Conservation (phyloP, 2,113 vertebrate genomes). For the Lanius collurio region DNA sequence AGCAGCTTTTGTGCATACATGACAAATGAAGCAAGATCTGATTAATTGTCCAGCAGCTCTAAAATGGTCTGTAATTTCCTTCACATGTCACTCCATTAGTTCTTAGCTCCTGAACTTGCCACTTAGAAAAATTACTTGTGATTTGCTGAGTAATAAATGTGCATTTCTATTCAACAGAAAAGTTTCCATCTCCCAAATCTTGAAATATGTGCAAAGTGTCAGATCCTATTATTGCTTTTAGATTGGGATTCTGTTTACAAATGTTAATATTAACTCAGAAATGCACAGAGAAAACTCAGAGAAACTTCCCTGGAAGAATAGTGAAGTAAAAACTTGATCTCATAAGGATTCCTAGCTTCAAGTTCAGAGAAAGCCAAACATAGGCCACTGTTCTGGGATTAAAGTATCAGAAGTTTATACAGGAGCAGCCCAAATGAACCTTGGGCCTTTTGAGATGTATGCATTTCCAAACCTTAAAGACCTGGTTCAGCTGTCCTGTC, state of each 20-base stretch:
- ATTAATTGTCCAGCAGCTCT: constrained; percentile 23
- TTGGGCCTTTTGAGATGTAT: not conserved
- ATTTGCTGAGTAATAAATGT: constrained; percentile 12
- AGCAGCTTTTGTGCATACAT: not conserved
- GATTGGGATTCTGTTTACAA: not conserved
- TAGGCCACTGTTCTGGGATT: not conserved
- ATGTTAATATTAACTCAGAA: not conserved
- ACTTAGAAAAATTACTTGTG: constrained; percentile 37
- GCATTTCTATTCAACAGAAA: not conserved
- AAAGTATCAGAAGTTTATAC: not conserved
- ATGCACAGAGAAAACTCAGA: not conserved
- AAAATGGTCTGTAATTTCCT: constrained; percentile 31
- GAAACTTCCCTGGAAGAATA: not conserved
- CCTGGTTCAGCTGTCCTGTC: not conserved
- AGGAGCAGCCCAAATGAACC: not conserved
- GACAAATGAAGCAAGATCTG: constrained; percentile 54
- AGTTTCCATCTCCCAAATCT: not conserved
- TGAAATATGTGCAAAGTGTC: not conserved
- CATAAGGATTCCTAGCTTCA: not conserved
- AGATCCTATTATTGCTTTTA: not conserved
- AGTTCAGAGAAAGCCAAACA: not conserved
- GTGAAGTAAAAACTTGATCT: not conserved
- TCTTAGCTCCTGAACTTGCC: constrained; percentile 11
- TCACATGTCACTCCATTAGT: constrained; percentile 31
- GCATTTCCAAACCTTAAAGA: not conserved